phyloP scores from a whole-genome alignment of 2,797 vertebrate species.

The Salmo trutta region DNA sequence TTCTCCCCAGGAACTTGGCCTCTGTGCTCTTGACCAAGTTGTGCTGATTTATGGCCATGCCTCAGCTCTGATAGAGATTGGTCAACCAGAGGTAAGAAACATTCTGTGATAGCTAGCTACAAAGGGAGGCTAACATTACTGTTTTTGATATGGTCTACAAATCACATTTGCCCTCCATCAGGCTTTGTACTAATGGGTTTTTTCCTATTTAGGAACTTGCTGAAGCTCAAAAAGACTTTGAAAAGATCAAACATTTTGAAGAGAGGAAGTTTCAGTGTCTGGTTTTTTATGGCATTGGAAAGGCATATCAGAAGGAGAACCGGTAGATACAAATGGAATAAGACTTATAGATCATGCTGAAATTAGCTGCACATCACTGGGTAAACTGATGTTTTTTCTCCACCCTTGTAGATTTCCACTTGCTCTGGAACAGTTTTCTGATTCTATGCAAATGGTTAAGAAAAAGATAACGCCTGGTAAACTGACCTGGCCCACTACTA shows the following conservation, averaged over 20 bases:
- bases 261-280: constrained; percentile 83
- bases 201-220: constrained; percentile 78
- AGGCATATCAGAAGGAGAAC: constrained; percentile 87
- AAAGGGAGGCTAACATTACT: too few relatives aligned
- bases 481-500: constrained; percentile 90
- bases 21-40: constrained; percentile 80
- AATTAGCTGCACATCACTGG: background rate
- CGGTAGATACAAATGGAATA: constrained; percentile 69
- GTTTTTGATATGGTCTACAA: too few relatives aligned
- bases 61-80: constrained; percentile 84
- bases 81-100: constrained; percentile 82
- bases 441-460: constrained; percentile 82
- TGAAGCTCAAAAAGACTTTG: constrained; percentile 81
- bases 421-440: constrained; percentile 83
- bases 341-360: background rate
- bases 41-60: constrained; percentile 85
- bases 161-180: too few relatives aligned
- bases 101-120: too few relatives aligned
- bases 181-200: constrained; percentile 7
- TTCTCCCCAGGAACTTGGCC: constrained; percentile 73
- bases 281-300: constrained; percentile 86
- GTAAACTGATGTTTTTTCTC: background rate
- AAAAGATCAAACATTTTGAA: constrained; percentile 79
- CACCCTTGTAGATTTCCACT: constrained; percentile 77
- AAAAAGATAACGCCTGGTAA: constrained; percentile 83